These are phyloP conservation scores for Ramphastos sulfuratus DNA, from an alignment of 2,113 vertebrate species.

Conservation along the genomic window DNA sequence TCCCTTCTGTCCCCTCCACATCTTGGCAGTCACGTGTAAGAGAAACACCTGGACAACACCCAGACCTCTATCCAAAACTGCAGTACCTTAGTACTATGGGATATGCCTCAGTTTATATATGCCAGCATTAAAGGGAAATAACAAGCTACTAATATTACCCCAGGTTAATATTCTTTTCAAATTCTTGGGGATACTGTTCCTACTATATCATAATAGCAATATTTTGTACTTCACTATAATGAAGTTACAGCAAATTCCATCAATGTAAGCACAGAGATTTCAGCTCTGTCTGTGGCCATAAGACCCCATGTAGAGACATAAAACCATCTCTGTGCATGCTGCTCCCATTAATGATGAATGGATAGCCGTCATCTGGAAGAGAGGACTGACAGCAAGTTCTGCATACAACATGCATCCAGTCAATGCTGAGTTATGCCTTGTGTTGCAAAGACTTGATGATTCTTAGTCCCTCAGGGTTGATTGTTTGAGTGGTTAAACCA, in stretches of 20 bases:
- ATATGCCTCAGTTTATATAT: not conserved
- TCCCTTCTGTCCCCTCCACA: not conserved
- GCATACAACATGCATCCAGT: not conserved
- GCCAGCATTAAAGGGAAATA: not conserved
- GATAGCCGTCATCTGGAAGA: not conserved
- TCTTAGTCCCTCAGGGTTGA: not conserved
- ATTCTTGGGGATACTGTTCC: not conserved
- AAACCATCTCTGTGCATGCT: not conserved
- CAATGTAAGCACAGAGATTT: not conserved
- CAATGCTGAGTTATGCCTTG: rapidly evolving
- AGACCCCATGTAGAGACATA: not conserved
- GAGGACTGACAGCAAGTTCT: not conserved
- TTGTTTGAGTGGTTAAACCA: not conserved
- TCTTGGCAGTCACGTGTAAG: not conserved
- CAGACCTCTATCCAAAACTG: not conserved
- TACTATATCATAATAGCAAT: not conserved
- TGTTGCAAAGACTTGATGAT: not conserved
- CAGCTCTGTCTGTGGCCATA: not conserved
- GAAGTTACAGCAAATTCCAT: not conserved
- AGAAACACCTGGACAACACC: not conserved
- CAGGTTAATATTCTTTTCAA: not conserved
- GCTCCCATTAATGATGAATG: not conserved
- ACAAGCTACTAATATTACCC: not conserved
- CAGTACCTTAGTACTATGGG: not conserved
- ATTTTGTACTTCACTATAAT: not conserved